Conservation (phyloP, 2,888 invertebrate genomes). For the Epinotia bilunana region DNA sequence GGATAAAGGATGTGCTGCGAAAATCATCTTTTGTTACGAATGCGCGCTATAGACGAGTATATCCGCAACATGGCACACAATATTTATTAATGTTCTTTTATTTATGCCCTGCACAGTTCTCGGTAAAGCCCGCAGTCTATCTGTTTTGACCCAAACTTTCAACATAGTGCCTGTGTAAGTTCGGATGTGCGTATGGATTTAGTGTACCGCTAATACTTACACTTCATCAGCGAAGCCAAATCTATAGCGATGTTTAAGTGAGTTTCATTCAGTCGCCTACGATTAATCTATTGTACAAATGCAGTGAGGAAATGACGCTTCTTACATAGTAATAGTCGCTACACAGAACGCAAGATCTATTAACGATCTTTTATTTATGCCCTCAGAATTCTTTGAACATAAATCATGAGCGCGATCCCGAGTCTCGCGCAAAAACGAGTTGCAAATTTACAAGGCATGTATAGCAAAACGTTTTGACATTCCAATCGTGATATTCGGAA, state of each 20-base stretch:
- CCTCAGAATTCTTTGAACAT: constrained; percentile 39
- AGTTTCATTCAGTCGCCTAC: not conserved
- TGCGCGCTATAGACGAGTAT: constrained; percentile 19
- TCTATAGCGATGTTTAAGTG: not conserved
- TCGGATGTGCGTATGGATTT: not conserved
- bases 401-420: constrained; percentile 31
- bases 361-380: constrained; percentile 31
- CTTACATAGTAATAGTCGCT: not conserved
- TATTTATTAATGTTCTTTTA: constrained; percentile 23
- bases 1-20: constrained; percentile 57
- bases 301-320: not conserved
- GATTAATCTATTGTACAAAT: not conserved
- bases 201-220: not conserved
- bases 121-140: not conserved
- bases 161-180: not conserved
- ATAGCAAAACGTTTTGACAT: constrained; percentile 46
- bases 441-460: constrained; percentile 37
- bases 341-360: constrained; percentile 7
- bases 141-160: not conserved
- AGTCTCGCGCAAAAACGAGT: constrained; percentile 30
- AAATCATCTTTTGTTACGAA: constrained; percentile 52
- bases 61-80: constrained; percentile 23
- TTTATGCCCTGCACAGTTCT: constrained; percentile 15
- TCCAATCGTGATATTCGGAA: constrained; percentile 48
- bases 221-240: not conserved